Evolutionary conservation across 1,140 invertebrate species (phyloP).

Genomic region (Brachionus calyciflorus): DNA sequence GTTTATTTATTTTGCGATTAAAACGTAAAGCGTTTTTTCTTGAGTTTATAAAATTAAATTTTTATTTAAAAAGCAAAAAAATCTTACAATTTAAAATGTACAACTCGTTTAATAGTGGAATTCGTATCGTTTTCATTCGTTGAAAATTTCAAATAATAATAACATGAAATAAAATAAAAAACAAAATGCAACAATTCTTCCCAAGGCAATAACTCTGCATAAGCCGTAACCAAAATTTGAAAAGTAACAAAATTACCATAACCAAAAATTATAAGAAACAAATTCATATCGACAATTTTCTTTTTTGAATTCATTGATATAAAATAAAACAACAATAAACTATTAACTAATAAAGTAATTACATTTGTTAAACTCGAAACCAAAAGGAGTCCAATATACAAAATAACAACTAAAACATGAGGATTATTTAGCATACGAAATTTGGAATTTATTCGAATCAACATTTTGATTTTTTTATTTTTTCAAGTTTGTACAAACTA

Average conservation of each 20-base stretch:
- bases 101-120: neutral
- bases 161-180: conserved; percentile 16
- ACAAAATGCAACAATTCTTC: conserved; percentile 21
- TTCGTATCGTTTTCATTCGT: neutral
- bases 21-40: too few species aligned
- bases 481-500: too few species aligned
- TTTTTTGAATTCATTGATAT: conserved; percentile 13
- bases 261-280: neutral
- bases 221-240: conserved; percentile 12
- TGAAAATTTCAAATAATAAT: conserved; percentile 9
- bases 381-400: neutral
- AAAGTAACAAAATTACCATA: conserved; percentile 5
- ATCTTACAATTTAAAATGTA: conserved; percentile 6
- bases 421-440: neutral
- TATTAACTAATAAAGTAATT: neutral
- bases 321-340: neutral
- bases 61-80: neutral
- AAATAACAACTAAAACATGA: neutral
- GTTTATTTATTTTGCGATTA: too few species aligned
- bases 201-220: conserved; percentile 39
- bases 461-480: neutral
- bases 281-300: neutral
- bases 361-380: neutral
- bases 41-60: too few species aligned
- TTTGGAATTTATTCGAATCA: neutral